Evolutionary conservation across 2,888 invertebrate species (phyloP), one percentile per base, ranked within the genome.

Genomic region (Drosophila trichaetosa): DNA sequence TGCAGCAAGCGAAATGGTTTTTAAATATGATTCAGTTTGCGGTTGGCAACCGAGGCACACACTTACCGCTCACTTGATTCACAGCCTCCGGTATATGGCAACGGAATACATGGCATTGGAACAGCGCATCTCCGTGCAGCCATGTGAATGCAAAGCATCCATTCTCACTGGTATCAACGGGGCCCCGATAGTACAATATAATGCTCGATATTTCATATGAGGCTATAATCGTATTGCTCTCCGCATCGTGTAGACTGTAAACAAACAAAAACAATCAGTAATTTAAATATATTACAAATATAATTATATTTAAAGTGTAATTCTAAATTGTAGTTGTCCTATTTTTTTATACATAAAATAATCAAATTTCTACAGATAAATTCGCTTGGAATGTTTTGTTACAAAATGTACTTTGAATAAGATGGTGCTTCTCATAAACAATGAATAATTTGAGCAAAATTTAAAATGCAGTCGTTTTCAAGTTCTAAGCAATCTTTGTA

Each of bases 101-200:
- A 69, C 98, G 95, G 94, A 99, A 99, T 56, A 98, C 98, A 94
- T 99, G 99, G 94, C 99, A 99, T 93, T 99, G 97, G 93, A 98
- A 99, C 74, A 99, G 96, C 38, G 96, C 96, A 88, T 98, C 97
- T 1, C 98, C 98, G 92, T 98, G 98, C 56, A 98, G 97, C 96
- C 98, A 99, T 0, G 99, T 99, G 94, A 99, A 99, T 11, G 99
- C 99, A 94, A 99, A 99, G 93, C 99, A 99, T n/a, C 97, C 96
- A 0, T 96, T 96, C 87, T 99, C 98, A 0, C 95, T 94, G 27
- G 97, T 96, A 54, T 96, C 96, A 16, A 95, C 95, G 38, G 96
- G 95, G 10, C 99, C 99, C 57, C 98, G 96, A 10, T 98, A 98
- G 93, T 99, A 99, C 94, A 99, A 98, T 74, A 98, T 95, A 80